phyloP scores from a whole-genome alignment of 2,797 vertebrate genomes.

The Naso thynnoides region DNA sequence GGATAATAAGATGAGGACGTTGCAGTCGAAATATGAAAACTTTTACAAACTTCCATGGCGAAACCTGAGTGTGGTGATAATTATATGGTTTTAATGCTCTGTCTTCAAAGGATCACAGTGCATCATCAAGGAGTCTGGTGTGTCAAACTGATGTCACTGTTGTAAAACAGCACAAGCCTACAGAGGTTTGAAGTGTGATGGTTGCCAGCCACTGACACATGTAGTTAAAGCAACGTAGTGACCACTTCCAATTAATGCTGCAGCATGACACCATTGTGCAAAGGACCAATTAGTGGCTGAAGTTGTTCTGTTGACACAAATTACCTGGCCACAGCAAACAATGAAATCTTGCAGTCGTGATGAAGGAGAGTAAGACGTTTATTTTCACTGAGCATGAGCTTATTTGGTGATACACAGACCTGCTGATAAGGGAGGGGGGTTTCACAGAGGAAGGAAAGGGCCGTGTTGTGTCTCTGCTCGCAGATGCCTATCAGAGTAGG shows the following conservation, averaged over 20 bases:
- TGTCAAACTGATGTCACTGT: neutral
- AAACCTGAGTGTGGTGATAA: neutral
- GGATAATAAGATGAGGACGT: neutral
- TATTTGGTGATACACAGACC: conserved; percentile 44
- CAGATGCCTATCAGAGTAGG: conserved; percentile 75
- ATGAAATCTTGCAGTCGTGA: conserved; percentile 7
- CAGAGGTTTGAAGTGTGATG: too few relatives aligned
- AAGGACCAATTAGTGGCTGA: conserved; percentile 16
- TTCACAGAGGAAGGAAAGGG: conserved; percentile 50
- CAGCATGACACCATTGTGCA: neutral
- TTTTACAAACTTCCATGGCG: neutral
- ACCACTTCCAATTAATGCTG: neutral
- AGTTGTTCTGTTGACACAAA: conserved; percentile 19
- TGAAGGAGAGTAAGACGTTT: conserved; percentile 6
- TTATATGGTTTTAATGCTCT: neutral
- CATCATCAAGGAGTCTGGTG: neutral
- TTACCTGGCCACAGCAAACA: neutral
- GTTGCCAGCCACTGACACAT: neutral
- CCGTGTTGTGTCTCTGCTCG: conserved; percentile 78
- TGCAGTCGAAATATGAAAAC: conserved; percentile 3
- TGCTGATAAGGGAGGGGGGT: conserved; percentile 5
- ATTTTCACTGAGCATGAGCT: conserved; percentile 23
- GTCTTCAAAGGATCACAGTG: neutral
- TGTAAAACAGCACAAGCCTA: too few relatives aligned
- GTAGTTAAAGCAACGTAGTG: neutral